Percentiles rank a stretch among this genome's conserved stretches.
Conservation (phyloP, 2,113 vertebrate genomes). For the Philantomba maxwellii region DNA sequence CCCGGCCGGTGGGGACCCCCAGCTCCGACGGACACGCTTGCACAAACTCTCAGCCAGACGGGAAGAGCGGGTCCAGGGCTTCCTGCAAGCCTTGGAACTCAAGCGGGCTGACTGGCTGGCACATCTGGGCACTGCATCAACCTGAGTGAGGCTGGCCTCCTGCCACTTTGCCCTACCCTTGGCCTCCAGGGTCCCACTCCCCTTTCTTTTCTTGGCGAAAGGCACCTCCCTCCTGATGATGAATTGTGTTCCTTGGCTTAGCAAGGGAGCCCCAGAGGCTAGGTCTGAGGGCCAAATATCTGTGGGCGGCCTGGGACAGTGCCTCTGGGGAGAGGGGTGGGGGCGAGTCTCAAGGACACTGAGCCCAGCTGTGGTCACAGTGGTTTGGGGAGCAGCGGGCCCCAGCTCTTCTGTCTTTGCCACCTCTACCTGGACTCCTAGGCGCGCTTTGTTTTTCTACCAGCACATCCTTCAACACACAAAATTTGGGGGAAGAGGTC, state of each 20-base stretch:
- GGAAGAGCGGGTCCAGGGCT: constrained; percentile 89
- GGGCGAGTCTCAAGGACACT: neutral
- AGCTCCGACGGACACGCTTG: constrained; percentile 82
- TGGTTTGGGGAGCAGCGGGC: neutral
- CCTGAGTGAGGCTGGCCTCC: constrained; percentile 68
- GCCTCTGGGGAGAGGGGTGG: neutral
- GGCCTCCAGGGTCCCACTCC: constrained; percentile 47
- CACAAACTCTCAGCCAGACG: constrained; percentile 81
- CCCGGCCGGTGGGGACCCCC: constrained; percentile 74
- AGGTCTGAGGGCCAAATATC: neutral
- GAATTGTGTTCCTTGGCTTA: constrained; percentile 69
- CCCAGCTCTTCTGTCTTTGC: neutral
- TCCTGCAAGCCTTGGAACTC: constrained; percentile 87
- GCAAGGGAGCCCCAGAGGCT: constrained; percentile 59
- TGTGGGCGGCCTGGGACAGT: neutral
- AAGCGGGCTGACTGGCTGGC: constrained; percentile 87
- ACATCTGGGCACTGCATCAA: constrained; percentile 77
- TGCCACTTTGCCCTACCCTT: constrained; percentile 66
- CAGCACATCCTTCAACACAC: constrained; percentile 15
- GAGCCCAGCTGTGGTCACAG: neutral
- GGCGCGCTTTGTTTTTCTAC: neutral
- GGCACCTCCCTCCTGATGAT: constrained; percentile 57
- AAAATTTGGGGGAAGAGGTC: neutral
- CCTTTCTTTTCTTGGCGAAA: constrained; percentile 66
- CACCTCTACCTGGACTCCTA: neutral